Conservation (phyloP, 2,888 invertebrate species). For the Nomada flava region DNA sequence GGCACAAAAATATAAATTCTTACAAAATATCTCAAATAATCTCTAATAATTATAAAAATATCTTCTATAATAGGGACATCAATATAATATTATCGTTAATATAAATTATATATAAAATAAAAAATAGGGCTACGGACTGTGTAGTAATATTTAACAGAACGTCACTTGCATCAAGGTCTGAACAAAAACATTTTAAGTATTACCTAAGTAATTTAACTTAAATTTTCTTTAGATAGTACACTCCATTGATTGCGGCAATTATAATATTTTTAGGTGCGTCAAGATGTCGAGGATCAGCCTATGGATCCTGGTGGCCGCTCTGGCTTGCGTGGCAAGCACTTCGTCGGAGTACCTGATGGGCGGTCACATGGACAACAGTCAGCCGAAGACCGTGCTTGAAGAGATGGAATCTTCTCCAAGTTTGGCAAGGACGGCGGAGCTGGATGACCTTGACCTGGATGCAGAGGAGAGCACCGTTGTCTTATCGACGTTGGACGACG, state of each 20-base stretch:
- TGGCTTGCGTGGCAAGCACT: conserved; percentile 44
- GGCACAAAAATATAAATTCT: too few relatives aligned
- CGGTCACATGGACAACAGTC: conserved; percentile 78
- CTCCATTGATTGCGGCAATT: neutral
- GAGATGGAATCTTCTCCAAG: conserved; percentile 50
- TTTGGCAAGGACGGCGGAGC: conserved; percentile 68
- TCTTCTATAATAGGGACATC: too few relatives aligned
- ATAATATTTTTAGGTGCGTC: conserved; percentile 43
- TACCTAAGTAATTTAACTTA: too few relatives aligned
- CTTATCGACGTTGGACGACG: conserved; percentile 57
- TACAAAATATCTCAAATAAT: too few relatives aligned
- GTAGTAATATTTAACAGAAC: neutral
- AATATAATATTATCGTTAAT: too few relatives aligned
- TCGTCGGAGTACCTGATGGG: conserved; percentile 75
- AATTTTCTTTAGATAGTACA: too few relatives aligned
- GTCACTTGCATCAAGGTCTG: too few relatives aligned
- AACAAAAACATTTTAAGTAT: too few relatives aligned
- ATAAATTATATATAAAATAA: too few relatives aligned
- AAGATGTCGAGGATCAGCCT: conserved; percentile 41
- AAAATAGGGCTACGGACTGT: neutral
- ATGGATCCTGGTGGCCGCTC: conserved; percentile 38
- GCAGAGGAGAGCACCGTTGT: conserved; percentile 76
- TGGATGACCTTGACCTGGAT: conserved; percentile 76
- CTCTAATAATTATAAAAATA: too few relatives aligned
- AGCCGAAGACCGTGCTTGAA: conserved; percentile 42